These are phyloP conservation scores for Lepisosteus osseus DNA, from an alignment of 2,113 vertebrate species.

Conservation along the genomic window DNA sequence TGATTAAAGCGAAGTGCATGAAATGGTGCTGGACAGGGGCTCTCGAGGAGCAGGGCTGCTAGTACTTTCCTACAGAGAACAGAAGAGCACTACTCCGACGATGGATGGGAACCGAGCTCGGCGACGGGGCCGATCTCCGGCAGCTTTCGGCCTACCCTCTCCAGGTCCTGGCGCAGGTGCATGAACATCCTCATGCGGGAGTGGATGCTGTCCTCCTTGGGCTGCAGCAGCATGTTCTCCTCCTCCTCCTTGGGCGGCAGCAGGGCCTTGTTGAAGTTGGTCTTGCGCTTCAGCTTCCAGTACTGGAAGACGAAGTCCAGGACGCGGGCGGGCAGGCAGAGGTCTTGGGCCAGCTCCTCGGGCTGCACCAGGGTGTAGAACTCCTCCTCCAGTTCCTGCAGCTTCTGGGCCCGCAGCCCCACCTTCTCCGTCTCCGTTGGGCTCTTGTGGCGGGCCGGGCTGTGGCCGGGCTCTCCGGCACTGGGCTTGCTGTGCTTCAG, in stretches of 20 bases:
- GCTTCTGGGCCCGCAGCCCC: slow-evolving; percentile 85
- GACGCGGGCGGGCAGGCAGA: slow-evolving; percentile 70
- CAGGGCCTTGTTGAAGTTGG: slow-evolving; percentile 89
- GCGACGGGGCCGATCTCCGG: no score
- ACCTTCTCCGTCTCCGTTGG: slow-evolving; percentile 75
- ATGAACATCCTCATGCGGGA: slow-evolving; percentile 98
- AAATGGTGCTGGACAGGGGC: no score
- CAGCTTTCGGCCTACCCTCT: slow-evolving; percentile 76
- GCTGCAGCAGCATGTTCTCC: slow-evolving; percentile 83
- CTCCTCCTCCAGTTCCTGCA: slow-evolving; percentile 90
- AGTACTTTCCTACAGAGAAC: no score
- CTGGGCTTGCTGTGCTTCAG: slow-evolving; percentile 93
- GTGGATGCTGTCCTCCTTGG: slow-evolving; percentile 92
- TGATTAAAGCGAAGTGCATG: no score
- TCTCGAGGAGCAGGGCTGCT: no score
- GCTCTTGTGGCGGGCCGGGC: slow-evolving; percentile 72
- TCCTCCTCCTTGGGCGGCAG: slow-evolving; percentile 90
- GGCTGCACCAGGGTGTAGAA: slow-evolving; percentile 83
- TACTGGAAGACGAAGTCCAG: slow-evolving; percentile 95
- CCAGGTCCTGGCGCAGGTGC: slow-evolving; percentile 94
- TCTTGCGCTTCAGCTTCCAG: slow-evolving; percentile 96
- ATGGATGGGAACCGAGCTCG: no score
- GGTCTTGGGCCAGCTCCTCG: slow-evolving; percentile 76
- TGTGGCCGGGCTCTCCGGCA: slow-evolving; percentile 66
- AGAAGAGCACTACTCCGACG: no score